phyloP scores from a whole-genome alignment of 2,888 invertebrate species.

The Phaonia tiefii region DNA sequence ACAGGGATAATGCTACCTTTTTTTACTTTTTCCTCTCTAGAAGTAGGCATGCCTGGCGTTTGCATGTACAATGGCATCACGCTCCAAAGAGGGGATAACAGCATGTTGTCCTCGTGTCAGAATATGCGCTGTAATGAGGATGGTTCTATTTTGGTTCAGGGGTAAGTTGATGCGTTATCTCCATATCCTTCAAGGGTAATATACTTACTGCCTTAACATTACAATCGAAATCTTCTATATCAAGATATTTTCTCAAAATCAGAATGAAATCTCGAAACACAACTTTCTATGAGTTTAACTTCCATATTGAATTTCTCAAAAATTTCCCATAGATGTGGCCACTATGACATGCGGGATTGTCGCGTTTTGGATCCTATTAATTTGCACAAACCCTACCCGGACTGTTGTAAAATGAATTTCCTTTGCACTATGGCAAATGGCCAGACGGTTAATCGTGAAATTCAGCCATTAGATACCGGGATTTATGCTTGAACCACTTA shows the following conservation, averaged over 20 bases:
- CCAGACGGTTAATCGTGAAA: slow-evolving; percentile 55
- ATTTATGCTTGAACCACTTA: slow-evolving; percentile 56
- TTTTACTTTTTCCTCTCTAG: too few species aligned
- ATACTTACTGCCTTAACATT: too few species aligned
- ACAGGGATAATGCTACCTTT: too few species aligned
- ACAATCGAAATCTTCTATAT: too few species aligned
- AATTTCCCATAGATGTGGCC: slow-evolving; percentile 67
- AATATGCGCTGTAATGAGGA: slow-evolving; percentile 71
- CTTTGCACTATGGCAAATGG: slow-evolving; percentile 66
- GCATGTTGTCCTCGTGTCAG: slow-evolving; percentile 68
- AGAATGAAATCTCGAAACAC: neutral
- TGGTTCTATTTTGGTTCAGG: slow-evolving; percentile 71
- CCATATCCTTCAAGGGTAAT: neutral
- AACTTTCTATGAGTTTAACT: neutral
- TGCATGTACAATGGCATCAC: slow-evolving; percentile 70
- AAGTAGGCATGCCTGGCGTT: slow-evolving; percentile 67
- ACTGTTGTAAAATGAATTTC: slow-evolving; percentile 71
- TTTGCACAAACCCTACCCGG: slow-evolving; percentile 69
- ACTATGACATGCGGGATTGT: slow-evolving; percentile 67
- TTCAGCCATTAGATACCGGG: slow-evolving; percentile 63
- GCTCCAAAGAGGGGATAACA: slow-evolving; percentile 69
- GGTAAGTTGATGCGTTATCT: slow-evolving; percentile 63
- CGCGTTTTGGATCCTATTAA: slow-evolving; percentile 65
- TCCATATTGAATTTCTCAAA: neutral
- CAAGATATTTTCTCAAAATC: neutral